Percentiles rank a stretch among this genome's conserved stretches.
Evolutionary conservation across 2,888 invertebrate species (phyloP).

Genomic region (Tetrapedia diversipes): DNA sequence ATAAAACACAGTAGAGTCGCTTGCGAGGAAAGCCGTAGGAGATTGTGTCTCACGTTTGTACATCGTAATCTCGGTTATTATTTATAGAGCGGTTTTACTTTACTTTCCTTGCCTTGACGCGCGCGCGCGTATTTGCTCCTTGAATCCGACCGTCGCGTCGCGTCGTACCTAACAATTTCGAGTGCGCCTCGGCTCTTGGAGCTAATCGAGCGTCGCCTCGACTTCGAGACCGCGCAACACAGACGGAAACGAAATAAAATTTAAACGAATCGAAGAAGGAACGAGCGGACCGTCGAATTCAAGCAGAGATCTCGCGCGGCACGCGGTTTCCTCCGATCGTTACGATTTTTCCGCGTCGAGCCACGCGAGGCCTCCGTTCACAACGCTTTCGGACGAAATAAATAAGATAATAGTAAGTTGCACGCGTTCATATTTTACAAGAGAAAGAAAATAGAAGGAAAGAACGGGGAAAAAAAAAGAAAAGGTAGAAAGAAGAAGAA

Average conservation of each 20-base stretch:
- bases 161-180: no score
- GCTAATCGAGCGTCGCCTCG: neutral
- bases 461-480: no score
- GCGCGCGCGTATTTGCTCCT: no score
- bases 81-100: constrained; percentile 56
- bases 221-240: neutral
- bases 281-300: constrained; percentile 56
- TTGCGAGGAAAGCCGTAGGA: constrained; percentile 65
- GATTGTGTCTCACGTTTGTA: constrained; percentile 62
- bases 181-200: neutral
- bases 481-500: neutral
- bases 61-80: constrained; percentile 60
- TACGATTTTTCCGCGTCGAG: constrained; percentile 3
- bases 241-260: neutral
- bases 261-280: no score
- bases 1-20: constrained; percentile 53
- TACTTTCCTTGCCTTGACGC: constrained; percentile 57
- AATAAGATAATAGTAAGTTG: constrained; percentile 61
- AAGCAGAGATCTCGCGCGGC: constrained; percentile 42
- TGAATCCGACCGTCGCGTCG: constrained; percentile 64
- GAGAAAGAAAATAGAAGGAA: neutral
- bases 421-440: constrained; percentile 69
- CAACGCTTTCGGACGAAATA: constrained; percentile 60
- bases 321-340: neutral
- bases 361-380: constrained; percentile 35